These are phyloP conservation scores for Hemiprocne comata DNA, from an alignment of 2,113 vertebrate species.

Conservation along the genomic window DNA sequence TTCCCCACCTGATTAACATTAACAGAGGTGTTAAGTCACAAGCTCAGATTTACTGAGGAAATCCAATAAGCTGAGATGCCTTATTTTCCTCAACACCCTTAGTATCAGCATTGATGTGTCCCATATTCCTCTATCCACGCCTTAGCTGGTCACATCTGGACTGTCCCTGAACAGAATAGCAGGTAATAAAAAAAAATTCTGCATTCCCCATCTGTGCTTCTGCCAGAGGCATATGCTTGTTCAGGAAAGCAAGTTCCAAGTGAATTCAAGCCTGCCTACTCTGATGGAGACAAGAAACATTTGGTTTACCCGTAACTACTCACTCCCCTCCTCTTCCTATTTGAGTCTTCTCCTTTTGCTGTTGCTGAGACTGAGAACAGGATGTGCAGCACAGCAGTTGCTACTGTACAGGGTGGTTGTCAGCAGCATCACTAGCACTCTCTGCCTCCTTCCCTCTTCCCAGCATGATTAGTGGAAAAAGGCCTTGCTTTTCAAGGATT, in stretches of 20 bases:
- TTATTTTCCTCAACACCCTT: not conserved
- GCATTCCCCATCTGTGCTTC: not conserved
- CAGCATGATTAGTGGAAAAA: not conserved
- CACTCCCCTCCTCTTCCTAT: not conserved
- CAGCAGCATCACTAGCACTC: not conserved
- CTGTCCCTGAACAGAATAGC: not conserved
- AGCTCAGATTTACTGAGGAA: not conserved
- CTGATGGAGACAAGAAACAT: not conserved
- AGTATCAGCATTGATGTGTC: not conserved
- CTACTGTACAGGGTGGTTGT: not conserved
- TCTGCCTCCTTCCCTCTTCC: not conserved
- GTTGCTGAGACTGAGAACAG: not conserved
- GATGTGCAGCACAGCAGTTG: not conserved
- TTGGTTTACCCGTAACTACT: not conserved
- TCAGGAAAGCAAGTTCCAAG: not conserved
- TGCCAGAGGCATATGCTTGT: not conserved
- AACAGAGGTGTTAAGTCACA: not conserved
- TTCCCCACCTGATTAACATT: not conserved
- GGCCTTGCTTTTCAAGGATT: not conserved
- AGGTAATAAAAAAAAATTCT: not conserved
- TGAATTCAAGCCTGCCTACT: not conserved
- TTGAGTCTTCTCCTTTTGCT: not conserved
- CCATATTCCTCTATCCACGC: not conserved
- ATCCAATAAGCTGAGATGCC: not conserved
- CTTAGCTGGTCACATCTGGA: not conserved